Percentiles rank a stretch among this genome's conserved stretches.
phyloP scores from a whole-genome alignment of 2,113 vertebrate species.

The Pluvianellus socialis region DNA sequence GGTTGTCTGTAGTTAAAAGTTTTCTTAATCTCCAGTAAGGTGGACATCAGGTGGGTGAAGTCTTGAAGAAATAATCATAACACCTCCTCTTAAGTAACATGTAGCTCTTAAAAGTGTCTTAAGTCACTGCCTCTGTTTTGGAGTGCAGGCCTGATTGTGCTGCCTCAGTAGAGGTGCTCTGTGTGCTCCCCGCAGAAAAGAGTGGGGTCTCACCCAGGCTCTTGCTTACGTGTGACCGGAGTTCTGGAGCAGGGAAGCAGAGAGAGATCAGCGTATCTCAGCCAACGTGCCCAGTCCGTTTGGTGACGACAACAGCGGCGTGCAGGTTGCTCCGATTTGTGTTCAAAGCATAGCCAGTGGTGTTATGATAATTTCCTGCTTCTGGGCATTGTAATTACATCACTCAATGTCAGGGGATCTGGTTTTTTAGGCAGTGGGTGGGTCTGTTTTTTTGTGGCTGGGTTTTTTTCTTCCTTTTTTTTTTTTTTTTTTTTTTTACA shows the following conservation, averaged over 20 bases:
- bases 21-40: background rate
- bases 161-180: background rate
- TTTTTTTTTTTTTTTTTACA: too few species aligned
- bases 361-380: background rate
- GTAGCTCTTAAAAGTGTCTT: background rate
- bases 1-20: background rate
- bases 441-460: background rate
- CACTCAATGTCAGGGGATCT: background rate
- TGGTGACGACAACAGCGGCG: too few species aligned
- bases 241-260: background rate
- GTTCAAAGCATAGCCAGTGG: background rate
- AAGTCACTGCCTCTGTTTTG: background rate
- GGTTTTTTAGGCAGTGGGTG: too few species aligned
- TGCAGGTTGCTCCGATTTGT: background rate
- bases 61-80: background rate
- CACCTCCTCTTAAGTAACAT: background rate
- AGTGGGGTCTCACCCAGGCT: background rate
- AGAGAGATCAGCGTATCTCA: background rate
- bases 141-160: background rate
- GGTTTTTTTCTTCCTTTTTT: too few species aligned
- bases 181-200: background rate
- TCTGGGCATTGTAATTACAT: background rate
- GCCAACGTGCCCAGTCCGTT: background rate
- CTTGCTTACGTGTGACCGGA: background rate
- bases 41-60: background rate